Evolutionary conservation across 2,888 invertebrate species (phyloP), one percentile per base, ranked within the genome.

Genomic region (Allolobophora icterica): DNA sequence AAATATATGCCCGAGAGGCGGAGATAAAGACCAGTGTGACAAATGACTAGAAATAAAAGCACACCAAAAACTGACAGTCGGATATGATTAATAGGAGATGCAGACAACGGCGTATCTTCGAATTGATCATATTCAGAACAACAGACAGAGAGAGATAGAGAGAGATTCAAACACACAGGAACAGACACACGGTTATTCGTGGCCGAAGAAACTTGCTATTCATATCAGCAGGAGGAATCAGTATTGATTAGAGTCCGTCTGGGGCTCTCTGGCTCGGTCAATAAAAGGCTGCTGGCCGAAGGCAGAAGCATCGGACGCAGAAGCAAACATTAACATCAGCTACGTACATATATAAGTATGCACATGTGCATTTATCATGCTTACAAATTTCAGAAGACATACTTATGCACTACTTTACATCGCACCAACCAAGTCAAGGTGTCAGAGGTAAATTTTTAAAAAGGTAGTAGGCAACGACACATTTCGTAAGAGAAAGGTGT

Each of bases 241-340:
- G 71, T 71, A 71, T 71, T 71, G 71, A 71, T 71, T n/a, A 71
- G 71, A 71, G 71, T n/a, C 71, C 71, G 71, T 71, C 71, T 71
- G 71, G 71, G 71, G 8, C 71, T 71, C 71, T 71, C 52, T 52
- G 52, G 71, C 30, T n/a, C 4, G n/a, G n/a, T 71, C 71, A 71
- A n/a, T 71, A 71, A n/a, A n/a, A 71, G 71, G 71, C 30, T 71
- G 71, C n/a, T 71, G 30, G 71, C 71, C n/a, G 71, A 71, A 71
- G 5, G 71, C 71, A 71, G 71, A n/a, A 71, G 8, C 71, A n/a
- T 52, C 71, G 71, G 30, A 71, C 11, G n/a, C 71, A 71, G 71
- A 71, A 71, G 71, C 52, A 52, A 52, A 52, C 52, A 52, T 52
- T 52, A 52, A 11, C 71, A 30, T n/a, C 30, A 17, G 71, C 71